A percentile compares a stretch with the other conserved stretches of the same genome.
These are phyloP conservation scores for Neodiprion fabricii DNA, from an alignment of 1,140 invertebrate species.

Conservation along the genomic window DNA sequence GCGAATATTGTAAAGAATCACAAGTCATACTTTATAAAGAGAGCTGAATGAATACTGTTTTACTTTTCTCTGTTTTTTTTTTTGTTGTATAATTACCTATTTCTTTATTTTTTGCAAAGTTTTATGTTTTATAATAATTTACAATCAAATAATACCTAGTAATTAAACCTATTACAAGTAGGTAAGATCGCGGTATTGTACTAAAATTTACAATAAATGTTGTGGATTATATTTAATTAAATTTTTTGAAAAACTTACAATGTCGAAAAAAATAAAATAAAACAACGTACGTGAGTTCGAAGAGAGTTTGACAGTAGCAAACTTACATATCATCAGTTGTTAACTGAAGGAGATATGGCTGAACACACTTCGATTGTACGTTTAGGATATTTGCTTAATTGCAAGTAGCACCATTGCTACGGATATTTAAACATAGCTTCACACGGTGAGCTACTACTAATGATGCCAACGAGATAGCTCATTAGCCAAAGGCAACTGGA, in stretches of 20 bases:
- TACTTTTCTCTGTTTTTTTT: no score
- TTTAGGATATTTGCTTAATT: background rate
- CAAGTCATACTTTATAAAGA: background rate
- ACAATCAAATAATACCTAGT: background rate
- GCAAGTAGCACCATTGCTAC: background rate
- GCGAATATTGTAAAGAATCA: no score
- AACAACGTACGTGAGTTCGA: constrained; percentile 25
- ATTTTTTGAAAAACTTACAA: constrained; percentile 46
- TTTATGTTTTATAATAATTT: background rate
- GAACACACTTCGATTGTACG: no score
- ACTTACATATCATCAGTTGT: background rate
- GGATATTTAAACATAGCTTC: background rate
- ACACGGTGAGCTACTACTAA: background rate
- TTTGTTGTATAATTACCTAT: background rate
- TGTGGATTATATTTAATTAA: constrained; percentile 44
- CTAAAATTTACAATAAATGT: background rate
- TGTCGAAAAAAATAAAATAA: constrained; percentile 45
- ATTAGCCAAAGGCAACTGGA: constrained; percentile 5
- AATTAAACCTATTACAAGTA: background rate
- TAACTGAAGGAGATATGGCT: background rate
- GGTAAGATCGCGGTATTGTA: background rate
- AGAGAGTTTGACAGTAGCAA: background rate
- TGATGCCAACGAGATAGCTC: background rate
- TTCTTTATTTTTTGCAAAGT: background rate
- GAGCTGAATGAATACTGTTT: background rate